Conservation (phyloP, 2,888 invertebrate genomes). For the Argyresthia goedartella region DNA sequence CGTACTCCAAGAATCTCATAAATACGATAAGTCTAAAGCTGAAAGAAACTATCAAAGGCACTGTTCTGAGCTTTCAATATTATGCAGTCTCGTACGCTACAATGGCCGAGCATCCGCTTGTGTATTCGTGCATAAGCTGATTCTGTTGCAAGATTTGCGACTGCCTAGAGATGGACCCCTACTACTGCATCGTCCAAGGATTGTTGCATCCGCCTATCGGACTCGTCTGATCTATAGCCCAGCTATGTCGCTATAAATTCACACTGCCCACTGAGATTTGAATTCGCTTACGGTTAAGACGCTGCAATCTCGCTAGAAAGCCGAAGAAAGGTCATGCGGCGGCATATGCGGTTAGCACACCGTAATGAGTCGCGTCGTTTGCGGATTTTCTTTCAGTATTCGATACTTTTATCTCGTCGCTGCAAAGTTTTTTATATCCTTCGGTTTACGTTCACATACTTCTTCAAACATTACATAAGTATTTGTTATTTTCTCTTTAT, state of each 20-base stretch:
- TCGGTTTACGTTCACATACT: not conserved
- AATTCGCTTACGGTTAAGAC: slow-evolving; percentile 28
- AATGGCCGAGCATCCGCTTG: not conserved
- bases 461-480: too few species aligned
- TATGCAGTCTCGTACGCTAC: not conserved
- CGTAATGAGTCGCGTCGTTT: not conserved
- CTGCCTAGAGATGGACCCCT: not conserved
- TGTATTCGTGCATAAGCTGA: slow-evolving; percentile 5
- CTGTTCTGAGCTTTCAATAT: too few species aligned
- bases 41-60: too few species aligned
- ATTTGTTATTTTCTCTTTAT: too few species aligned
- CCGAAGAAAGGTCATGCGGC: slow-evolving; percentile 16
- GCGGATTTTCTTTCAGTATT: too few species aligned
- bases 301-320: slow-evolving; percentile 24
- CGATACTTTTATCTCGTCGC: not conserved
- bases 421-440: not conserved
- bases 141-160: slow-evolving; percentile 2
- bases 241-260: slow-evolving; percentile 25
- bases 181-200: not conserved
- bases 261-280: slow-evolving; percentile 28
- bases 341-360: slow-evolving; percentile 1
- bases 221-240: slow-evolving; percentile 14
- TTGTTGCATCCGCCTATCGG: slow-evolving; percentile 19
- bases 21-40: too few species aligned
- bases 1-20: too few species aligned